phyloP scores from a whole-genome alignment of 2,888 invertebrate genomes.

The Agonum fuliginosum region DNA sequence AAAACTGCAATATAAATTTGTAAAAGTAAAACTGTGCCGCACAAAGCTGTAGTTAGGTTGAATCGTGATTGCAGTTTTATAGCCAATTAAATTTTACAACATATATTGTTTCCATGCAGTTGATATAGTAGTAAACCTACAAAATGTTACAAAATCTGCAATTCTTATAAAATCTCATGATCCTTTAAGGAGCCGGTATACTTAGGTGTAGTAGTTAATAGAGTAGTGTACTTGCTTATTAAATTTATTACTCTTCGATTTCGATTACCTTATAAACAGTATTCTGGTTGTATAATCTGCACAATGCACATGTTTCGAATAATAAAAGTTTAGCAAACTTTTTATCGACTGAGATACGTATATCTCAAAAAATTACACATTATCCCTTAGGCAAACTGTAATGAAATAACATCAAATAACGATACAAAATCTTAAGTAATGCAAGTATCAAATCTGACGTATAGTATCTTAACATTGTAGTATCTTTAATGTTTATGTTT shows the following conservation, averaged over 20 bases:
- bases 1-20: not conserved
- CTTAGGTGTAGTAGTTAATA: not conserved
- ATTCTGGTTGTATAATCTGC: too few relatives aligned
- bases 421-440: too few relatives aligned
- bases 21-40: not conserved
- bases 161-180: not conserved
- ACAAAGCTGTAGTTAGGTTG: not conserved
- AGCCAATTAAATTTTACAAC: conserved; percentile 20
- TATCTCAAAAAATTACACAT: too few relatives aligned
- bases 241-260: not conserved
- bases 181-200: too few relatives aligned
- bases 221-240: not conserved
- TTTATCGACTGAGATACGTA: too few relatives aligned
- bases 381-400: too few relatives aligned
- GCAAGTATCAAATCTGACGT: too few relatives aligned
- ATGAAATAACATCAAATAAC: too few relatives aligned
- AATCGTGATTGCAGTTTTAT: too few relatives aligned
- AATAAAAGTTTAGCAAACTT: not conserved
- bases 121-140: conserved; percentile 10
- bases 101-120: conserved; percentile 16
- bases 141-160: not conserved
- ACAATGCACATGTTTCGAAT: not conserved
- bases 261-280: too few relatives aligned
- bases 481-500: too few relatives aligned
- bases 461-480: too few relatives aligned